Percentiles rank a stretch among this genome's conserved stretches.
phyloP scores from a whole-genome alignment of 2,113 vertebrate genomes.

The Cryptomyrus ogoouensis region DNA sequence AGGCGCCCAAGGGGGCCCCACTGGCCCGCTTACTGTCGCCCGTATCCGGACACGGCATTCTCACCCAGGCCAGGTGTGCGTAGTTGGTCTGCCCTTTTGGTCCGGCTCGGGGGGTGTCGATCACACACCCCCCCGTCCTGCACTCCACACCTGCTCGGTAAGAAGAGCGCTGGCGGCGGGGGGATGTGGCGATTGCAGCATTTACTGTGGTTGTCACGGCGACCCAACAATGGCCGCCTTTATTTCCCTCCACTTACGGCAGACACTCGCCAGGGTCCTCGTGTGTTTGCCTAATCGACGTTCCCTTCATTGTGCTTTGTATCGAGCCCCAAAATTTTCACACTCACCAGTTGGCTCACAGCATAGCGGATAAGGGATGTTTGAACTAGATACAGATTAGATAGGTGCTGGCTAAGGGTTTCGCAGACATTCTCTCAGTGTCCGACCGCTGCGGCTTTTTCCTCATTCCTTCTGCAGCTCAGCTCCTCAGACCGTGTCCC shows the following conservation, averaged over 20 bases:
- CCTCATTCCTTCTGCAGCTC: not conserved
- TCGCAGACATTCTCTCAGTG: not conserved
- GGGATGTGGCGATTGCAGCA: not conserved
- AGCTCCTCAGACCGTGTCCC: not conserved
- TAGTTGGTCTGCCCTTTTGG: not conserved
- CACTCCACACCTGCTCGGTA: constrained; percentile 29
- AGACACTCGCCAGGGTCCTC: constrained; percentile 35
- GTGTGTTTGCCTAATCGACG: constrained; percentile 30
- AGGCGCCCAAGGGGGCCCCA: constrained; percentile 30
- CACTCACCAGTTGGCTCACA: constrained; percentile 14
- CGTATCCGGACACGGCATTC: not conserved
- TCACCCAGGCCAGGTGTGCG: not conserved
- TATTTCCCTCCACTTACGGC: constrained; percentile 36
- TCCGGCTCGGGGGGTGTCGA: not conserved
- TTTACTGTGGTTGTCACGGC: not conserved
- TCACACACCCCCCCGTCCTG: not conserved
- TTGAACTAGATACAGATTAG: constrained; percentile 7
- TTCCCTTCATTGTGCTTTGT: constrained; percentile 23
- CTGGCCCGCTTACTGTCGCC: not conserved
- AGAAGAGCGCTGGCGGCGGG: constrained; percentile 26
- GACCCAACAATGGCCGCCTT: constrained; percentile 51
- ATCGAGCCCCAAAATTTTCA: constrained; percentile 27
- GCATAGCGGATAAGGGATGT: constrained; percentile 21
- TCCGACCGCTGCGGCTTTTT: not conserved
- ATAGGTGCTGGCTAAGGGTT: not conserved